A percentile compares a stretch with the other conserved stretches of the same genome.
Evolutionary conservation across 2,888 invertebrate species (phyloP).

Genomic region (Drosophila tripunctata): DNA sequence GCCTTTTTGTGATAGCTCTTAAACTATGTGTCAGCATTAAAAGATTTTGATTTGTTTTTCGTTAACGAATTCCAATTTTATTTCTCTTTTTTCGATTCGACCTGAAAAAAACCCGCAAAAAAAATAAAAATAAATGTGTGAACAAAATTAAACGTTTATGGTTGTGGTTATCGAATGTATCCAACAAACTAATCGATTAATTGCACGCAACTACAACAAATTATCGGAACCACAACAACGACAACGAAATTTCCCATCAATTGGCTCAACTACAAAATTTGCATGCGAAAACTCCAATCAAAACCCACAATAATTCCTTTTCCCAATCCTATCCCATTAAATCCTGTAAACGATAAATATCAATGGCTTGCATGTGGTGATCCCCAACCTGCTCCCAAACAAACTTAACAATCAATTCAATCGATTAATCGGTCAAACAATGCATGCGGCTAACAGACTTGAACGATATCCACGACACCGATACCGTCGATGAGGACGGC

Average conservation of each 20-base stretch:
- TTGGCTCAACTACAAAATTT: slow-evolving; percentile 59
- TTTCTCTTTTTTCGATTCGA: slow-evolving; percentile 61
- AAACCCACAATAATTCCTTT: background rate
- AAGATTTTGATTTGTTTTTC: slow-evolving; percentile 41
- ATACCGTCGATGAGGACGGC: slow-evolving; percentile 66
- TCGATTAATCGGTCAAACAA: slow-evolving; percentile 13
- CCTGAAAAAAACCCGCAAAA: slow-evolving; percentile 23
- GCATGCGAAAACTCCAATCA: slow-evolving; percentile 37
- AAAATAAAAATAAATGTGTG: slow-evolving; percentile 18
- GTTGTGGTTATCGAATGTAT: slow-evolving; percentile 77
- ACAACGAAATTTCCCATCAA: slow-evolving; percentile 34
- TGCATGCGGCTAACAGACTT: slow-evolving; percentile 35
- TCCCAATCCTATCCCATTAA: background rate
- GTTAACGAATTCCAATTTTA: slow-evolving; percentile 67
- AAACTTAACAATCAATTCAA: slow-evolving; percentile 7
- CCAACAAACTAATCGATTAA: slow-evolving; percentile 72
- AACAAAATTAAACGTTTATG: slow-evolving; percentile 50
- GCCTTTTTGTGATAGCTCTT: slow-evolving; percentile 32
- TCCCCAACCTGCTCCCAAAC: background rate
- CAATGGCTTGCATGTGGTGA: slow-evolving; percentile 61
- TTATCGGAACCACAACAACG: slow-evolving; percentile 35
- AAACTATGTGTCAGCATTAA: slow-evolving; percentile 32
- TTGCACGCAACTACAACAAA: slow-evolving; percentile 62
- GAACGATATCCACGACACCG: slow-evolving; percentile 37
- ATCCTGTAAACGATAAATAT: slow-evolving; percentile 3